These are phyloP conservation scores for Sebastes matsubarae DNA, from an alignment of 2,797 vertebrate species.

Conservation along the genomic window DNA sequence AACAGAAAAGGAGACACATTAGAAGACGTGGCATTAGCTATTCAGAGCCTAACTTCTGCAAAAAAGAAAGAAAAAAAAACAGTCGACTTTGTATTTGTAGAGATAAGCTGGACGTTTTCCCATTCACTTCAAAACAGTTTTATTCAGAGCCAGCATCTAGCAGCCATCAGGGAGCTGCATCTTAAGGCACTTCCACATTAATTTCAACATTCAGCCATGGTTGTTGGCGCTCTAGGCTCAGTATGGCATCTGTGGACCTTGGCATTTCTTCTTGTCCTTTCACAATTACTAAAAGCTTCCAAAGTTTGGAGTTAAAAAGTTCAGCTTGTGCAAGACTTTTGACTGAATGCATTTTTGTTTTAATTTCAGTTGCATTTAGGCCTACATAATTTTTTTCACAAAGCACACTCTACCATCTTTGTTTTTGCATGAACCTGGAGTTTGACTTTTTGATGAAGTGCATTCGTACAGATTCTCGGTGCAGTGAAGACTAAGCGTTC, in stretches of 20 bases:
- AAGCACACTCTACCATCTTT: not conserved
- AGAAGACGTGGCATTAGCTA: constrained; percentile 24
- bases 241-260: constrained; percentile 47
- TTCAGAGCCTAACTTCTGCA: constrained; percentile 24
- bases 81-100: constrained; percentile 49
- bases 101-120: constrained; percentile 54
- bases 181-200: constrained; percentile 55
- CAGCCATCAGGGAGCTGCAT: constrained; percentile 56
- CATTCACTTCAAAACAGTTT: constrained; percentile 53
- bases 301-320: constrained; percentile 20
- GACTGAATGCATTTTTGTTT: not conserved
- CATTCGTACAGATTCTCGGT: not conserved
- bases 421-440: not conserved
- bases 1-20: constrained; percentile 9
- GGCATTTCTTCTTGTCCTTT: constrained; percentile 42
- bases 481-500: not conserved
- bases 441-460: not conserved
- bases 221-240: constrained; percentile 35
- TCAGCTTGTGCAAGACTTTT: not conserved
- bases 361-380: not conserved
- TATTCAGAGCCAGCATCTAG: constrained; percentile 53
- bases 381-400: not conserved
- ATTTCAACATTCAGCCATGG: constrained; percentile 46
- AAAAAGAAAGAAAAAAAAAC: not conserved
- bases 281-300: constrained; percentile 4